Evolutionary conservation across 2,888 invertebrate genomes (phyloP), one percentile per base, ranked within the genome.

Genomic region (Drosophila trichaetosa): DNA sequence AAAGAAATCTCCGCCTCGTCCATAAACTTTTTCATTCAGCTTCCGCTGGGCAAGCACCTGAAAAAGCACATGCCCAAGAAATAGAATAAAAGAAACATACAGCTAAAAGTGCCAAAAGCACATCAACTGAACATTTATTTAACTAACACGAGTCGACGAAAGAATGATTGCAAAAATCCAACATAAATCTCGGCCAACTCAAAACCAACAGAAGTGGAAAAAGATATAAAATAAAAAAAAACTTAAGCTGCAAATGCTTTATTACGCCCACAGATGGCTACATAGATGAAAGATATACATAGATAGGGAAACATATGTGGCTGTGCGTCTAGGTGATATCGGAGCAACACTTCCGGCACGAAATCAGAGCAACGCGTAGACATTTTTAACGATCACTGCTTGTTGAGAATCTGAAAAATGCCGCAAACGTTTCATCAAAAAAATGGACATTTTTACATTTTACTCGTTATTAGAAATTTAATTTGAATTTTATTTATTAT

Each of bases 81-180:
- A 38, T 38, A 34, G 34, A 36, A 51, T 29, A 48, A 60, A 34
- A 54, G 33, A 68, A 70, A 56, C 61, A 42, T 3, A 21, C 21
- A 21, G 21, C 21, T 21, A 16, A 21, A 57, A 72, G 70, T 67
- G 68, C 73, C 40, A 69, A 68, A 78, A 66, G 52, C 61, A 74
- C 67, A 84, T 80, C 63, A 84, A 76, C 80, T 74, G 80, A 85
- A 85, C 82, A 89, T 85, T 85, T 89, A 80, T 84, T 74, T 89
- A 69, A 69, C 76, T 76, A 76, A 69, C 68, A 71, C 80, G 68
- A 80, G 54, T 56, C 73, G 76, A 68, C 53, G 66, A 73, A 73
- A 76, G 82, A 89, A 84, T 89, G 82, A 89, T 89, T 85, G 85
- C 89, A 89, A 85, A 85, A 84, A 89, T 89, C 78, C 73, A 76